These are phyloP conservation scores for Chelon labrosus DNA, from an alignment of 2,797 vertebrate species.

Conservation along the genomic window DNA sequence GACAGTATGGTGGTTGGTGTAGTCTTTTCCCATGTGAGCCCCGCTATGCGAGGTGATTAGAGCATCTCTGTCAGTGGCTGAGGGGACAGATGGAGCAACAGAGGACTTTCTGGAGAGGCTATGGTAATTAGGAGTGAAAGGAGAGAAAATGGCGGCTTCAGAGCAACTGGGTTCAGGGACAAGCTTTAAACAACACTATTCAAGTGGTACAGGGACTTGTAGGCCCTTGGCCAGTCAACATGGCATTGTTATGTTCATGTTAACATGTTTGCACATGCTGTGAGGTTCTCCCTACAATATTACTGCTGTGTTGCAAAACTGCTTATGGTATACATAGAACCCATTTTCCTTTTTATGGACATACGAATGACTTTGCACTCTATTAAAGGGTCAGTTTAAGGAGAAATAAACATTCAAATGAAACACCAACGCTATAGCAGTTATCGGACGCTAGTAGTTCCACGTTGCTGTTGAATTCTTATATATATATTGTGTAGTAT, in stretches of 20 bases:
- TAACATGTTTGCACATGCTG: constrained; percentile 78
- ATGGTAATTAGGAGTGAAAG: constrained; percentile 86
- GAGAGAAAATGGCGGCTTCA: constrained; percentile 80
- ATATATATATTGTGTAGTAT: neutral
- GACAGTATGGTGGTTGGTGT: constrained; percentile 77
- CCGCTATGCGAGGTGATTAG: constrained; percentile 85
- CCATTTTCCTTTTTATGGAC: neutral
- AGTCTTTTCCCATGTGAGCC: constrained; percentile 80
- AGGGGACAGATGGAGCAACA: constrained; percentile 88
- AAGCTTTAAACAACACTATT: constrained; percentile 78
- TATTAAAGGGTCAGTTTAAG: neutral
- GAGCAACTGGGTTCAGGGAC: constrained; percentile 80
- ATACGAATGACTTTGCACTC: neutral
- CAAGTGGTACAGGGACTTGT: constrained; percentile 73
- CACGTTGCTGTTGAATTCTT: neutral
- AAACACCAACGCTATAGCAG: neutral
- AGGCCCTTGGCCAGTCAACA: constrained; percentile 77
- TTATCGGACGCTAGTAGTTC: neutral
- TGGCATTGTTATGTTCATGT: constrained; percentile 77
- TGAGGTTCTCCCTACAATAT: constrained; percentile 56
- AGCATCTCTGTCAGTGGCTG: constrained; percentile 79
- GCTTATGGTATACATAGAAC: constrained; percentile 9
- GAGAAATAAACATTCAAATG: neutral
- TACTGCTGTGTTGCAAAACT: constrained; percentile 34
- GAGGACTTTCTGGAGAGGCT: constrained; percentile 84